phyloP scores from a whole-genome alignment of 92 coral and sea anemone genomes.

The Paragorgia papillata region DNA sequence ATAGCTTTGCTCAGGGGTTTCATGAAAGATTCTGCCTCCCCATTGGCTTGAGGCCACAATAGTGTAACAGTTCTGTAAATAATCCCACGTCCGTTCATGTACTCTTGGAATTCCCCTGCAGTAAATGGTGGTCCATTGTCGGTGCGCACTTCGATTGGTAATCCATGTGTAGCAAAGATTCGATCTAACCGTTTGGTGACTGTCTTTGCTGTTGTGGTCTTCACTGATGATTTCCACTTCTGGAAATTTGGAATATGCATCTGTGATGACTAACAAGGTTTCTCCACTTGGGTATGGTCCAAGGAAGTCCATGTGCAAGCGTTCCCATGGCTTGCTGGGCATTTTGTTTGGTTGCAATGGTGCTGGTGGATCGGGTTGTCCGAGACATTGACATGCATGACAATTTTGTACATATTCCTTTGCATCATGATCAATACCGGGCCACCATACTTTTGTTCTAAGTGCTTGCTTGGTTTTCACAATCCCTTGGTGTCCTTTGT shows the following conservation, averaged over 20 bases:
- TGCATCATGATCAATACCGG: slow-evolving; percentile 31
- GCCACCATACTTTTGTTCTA: slow-evolving; percentile 50
- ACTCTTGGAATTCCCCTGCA: slow-evolving; percentile 4
- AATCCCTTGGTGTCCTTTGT: slow-evolving; percentile 54
- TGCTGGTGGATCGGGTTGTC: slow-evolving; percentile 53
- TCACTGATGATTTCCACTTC: slow-evolving; percentile 43
- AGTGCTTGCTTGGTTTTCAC: slow-evolving; percentile 48
- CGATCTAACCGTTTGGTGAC: slow-evolving; percentile 14
- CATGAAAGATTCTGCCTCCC: slow-evolving; percentile 49
- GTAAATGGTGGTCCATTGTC: slow-evolving; percentile 46
- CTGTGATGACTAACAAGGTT: slow-evolving; percentile 36
- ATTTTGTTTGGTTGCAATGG: slow-evolving; percentile 32
- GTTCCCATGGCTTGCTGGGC: slow-evolving; percentile 46
- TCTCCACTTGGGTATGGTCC: slow-evolving; percentile 53
- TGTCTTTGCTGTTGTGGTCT: slow-evolving; percentile 15
- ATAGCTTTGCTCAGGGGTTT: slow-evolving; percentile 47
- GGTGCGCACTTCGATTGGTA: slow-evolving; percentile 30
- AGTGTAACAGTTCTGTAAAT: slow-evolving; percentile 21
- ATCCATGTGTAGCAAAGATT: slow-evolving; percentile 45
- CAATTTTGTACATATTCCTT: slow-evolving; percentile 34
- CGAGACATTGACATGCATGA: slow-evolving; percentile 54
- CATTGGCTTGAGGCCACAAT: slow-evolving; percentile 53
- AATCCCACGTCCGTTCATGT: slow-evolving; percentile 9
- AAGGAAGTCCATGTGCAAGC: slow-evolving; percentile 38
- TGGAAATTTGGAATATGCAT: slow-evolving; percentile 29